Conservation (phyloP, 2,888 invertebrate species). For the Limnephilus auricula region DNA sequence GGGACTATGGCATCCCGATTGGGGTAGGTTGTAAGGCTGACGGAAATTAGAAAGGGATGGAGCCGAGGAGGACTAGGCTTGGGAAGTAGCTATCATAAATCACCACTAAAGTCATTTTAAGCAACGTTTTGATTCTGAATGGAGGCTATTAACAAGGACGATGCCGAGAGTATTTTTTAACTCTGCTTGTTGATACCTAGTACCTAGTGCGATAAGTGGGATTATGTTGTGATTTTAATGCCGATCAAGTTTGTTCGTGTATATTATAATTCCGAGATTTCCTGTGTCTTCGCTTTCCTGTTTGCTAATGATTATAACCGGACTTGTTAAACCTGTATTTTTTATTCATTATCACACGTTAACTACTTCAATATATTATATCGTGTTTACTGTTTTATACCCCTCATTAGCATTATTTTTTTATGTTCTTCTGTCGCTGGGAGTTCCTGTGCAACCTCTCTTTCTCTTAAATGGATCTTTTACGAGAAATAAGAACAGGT, state of each 20-base stretch:
- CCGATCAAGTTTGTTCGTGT: not conserved
- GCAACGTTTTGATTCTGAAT: too few species aligned
- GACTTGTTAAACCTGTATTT: not conserved
- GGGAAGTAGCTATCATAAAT: too few species aligned
- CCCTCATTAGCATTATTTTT: not conserved
- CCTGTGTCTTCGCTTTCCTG: not conserved
- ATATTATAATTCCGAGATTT: not conserved
- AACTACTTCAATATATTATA: not conserved
- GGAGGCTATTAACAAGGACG: too few species aligned
- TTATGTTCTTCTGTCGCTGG: not conserved
- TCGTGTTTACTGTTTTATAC: not conserved
- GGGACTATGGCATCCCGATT: too few species aligned
- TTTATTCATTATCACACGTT: too few species aligned
- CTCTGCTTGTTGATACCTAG: not conserved
- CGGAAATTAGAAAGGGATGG: too few species aligned
- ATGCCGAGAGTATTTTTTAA: too few species aligned
- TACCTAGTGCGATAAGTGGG: not conserved
- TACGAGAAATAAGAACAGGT: not conserved
- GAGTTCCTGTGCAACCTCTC: not conserved
- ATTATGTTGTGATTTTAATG: not conserved
- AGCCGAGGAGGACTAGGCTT: too few species aligned
- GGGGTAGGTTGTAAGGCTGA: too few species aligned
- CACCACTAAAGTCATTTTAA: too few species aligned
- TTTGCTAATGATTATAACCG: constrained; percentile 12
- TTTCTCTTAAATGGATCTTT: not conserved